Base-by-base conservation (phyloP, 2,113 vertebrate species). In the Cololabis saira region DNA sequence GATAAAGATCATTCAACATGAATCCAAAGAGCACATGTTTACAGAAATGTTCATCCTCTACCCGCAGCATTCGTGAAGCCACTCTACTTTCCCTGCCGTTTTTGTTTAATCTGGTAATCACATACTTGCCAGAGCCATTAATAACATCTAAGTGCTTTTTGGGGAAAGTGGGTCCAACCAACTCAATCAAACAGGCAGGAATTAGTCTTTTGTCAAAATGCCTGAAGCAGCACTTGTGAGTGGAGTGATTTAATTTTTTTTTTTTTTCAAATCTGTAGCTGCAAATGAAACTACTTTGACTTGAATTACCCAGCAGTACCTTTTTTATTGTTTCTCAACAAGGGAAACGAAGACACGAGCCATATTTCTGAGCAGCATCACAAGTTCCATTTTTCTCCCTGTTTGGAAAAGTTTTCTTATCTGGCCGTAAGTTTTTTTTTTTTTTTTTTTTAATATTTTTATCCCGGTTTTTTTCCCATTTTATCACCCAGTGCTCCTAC, bases 241-340 rank as follows among this genome's bases (percentile, higher is more conserved):
- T 76, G 54, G 43, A 64, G 71, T 59, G 47, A 57, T 43, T 70
- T 72, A 67, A 4, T 80, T 47, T 72, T 54, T 64, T n/a, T n/a
- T n/a, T n/a, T n/a, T n/a, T n/a, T n/a, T n/a, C n/a, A n/a, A n/a
- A 76, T 63, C 65, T 76, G 58, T 3, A 37, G 33, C 33, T 37
- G 61, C 41, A 61, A 56, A 56, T 64, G 52, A 80, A 80, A 77
- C 17, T 21, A 17, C 30, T 70, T 57, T 61, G 33, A 67, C 53
- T 33, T 61, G 33, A 67, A 54, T 33, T 53, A 57, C 58, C 52
- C 48, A 68, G 51, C 61, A 57, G 61, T 2, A 17, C 14, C 24
- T 27, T 27, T 17, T 0, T n/a, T 37, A 47, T 10, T 24, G 16
- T 52, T 67, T 67, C 11, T 60, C 63, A n/a, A 37, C 1, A 8